phyloP scores from a whole-genome alignment of 2,797 vertebrate species.

The Amblyraja radiata region DNA sequence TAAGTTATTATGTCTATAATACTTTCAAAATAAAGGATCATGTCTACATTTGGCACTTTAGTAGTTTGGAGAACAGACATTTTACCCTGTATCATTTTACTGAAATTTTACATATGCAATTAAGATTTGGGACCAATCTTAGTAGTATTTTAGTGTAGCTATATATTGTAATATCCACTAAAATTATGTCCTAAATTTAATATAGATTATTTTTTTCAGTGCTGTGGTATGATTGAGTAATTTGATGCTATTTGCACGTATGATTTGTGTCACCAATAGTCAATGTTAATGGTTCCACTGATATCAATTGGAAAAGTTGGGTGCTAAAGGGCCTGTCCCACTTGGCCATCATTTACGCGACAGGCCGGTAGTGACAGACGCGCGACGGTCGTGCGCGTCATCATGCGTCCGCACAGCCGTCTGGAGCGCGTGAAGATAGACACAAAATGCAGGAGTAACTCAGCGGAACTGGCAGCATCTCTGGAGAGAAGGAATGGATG shows the following conservation, averaged over 20 bases:
- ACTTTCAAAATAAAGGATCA: neutral
- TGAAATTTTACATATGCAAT: neutral
- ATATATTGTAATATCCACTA: neutral
- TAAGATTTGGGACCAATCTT: neutral
- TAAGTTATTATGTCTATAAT: neutral
- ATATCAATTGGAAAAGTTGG: neutral
- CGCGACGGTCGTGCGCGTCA: too few relatives aligned
- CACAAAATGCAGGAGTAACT: too few relatives aligned
- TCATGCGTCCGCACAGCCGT: too few relatives aligned
- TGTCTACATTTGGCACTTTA: neutral
- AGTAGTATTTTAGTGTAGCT: neutral
- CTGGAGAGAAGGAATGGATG: too few relatives aligned
- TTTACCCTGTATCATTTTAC: neutral
- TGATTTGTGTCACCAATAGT: neutral
- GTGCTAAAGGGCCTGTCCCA: too few relatives aligned
- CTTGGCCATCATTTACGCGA: too few relatives aligned
- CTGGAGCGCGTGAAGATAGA: too few relatives aligned
- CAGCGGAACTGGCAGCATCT: too few relatives aligned
- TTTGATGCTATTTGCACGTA: neutral
- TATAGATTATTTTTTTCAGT: neutral
- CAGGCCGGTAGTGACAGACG: too few relatives aligned
- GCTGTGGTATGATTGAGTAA: neutral
- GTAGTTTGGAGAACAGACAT: neutral
- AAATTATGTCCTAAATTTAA: constrained; percentile 4
- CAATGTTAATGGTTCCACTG: too few relatives aligned